Percentiles rank a stretch among this genome's conserved stretches.
These are phyloP conservation scores for Trogon melanurus DNA, from an alignment of 2,113 vertebrate species.

Conservation along the genomic window DNA sequence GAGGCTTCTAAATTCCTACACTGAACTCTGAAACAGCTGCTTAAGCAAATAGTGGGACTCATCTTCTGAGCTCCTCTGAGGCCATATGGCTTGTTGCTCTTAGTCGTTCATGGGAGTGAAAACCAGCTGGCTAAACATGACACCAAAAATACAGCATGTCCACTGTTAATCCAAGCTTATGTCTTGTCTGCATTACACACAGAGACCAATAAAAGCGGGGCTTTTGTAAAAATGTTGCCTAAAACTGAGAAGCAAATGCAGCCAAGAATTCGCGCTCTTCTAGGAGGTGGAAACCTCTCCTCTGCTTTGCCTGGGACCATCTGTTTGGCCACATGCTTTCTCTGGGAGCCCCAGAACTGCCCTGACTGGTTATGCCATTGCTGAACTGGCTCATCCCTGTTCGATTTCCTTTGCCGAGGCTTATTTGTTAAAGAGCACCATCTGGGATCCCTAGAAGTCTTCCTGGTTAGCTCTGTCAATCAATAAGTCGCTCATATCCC, in stretches of 20 bases:
- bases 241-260: not conserved
- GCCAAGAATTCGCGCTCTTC: fast-evolving
- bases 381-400: not conserved
- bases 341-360: not conserved
- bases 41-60: not conserved
- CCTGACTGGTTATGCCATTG: not conserved
- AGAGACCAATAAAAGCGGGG: not conserved
- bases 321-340: constrained; percentile 24
- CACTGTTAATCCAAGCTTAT: not conserved
- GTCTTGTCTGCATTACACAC: not conserved
- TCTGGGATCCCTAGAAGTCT: constrained; percentile 41
- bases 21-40: not conserved
- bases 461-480: not conserved
- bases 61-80: not conserved
- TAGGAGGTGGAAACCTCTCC: not conserved
- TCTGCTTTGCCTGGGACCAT: not conserved
- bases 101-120: not conserved
- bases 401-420: not conserved
- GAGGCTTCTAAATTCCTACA: not conserved
- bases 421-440: not conserved
- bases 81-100: not conserved
- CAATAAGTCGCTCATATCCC: not conserved
- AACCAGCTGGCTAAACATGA: not conserved
- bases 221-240: not conserved
- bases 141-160: not conserved